Base-by-base conservation (phyloP, 1,140 invertebrate genomes). In the Cryptotermes secundus region DNA sequence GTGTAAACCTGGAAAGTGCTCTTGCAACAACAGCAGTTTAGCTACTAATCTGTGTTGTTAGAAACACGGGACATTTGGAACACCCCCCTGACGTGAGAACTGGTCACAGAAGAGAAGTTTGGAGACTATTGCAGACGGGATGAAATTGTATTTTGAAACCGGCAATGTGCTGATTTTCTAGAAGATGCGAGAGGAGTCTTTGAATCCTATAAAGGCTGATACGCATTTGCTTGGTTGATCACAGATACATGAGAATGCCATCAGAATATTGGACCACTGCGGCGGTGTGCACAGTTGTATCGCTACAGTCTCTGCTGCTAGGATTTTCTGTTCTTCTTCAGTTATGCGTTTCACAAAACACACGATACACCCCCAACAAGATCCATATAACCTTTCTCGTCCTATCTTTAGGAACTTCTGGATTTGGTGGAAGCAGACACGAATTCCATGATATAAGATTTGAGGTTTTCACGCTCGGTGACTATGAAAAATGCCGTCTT, bases 241-340 rank as follows among this genome's bases (percentile, higher is more conserved):
- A 72, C 59, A 72, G 59, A 72, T 72, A 72, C 59, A 72, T 72
- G 59, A 72, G 59, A 72, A 72, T 72, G 59, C 59, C 59, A 72
- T 72, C 59, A 72, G 59, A 72, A 72, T 72, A 72, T 72, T 72
- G 59, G 59, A 72, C 59, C 59, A 26, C n/a, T 31, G 7, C 31
- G 59, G 59, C 59, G 26, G 59, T 72, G 7, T 31, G 3, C 45
- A 49, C 45, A 49, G 14, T 72, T n/a, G 2, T 72, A 72, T 10
- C 59, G 14, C 59, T n/a, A 26, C 26, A 31, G 59, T 72, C 59
- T 31, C 59, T 72, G 26, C 6, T 72, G 59, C 4, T 31, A 72
- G 59, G 26, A 72, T 72, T 72, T 72, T 1, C 3, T n/a, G 9
- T 72, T 72, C 59, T 72, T 72, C 26, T 72, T 31, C 59, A 12